Base-by-base conservation (phyloP, 2,888 invertebrate genomes). In the Pheosia tremula region DNA sequence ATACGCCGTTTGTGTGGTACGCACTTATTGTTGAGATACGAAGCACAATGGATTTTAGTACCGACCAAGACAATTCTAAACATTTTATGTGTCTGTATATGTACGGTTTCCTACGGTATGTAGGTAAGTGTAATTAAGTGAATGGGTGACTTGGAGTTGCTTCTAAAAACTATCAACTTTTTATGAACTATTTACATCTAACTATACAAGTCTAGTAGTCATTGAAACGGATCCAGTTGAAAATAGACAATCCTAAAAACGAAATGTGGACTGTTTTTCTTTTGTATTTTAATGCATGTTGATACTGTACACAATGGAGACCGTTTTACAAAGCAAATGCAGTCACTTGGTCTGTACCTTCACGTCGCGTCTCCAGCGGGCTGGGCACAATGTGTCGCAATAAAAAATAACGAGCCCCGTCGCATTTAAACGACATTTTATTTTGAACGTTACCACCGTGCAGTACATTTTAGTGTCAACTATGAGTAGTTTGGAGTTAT, bases 361-460 rank as follows among this genome's bases (percentile, higher is more conserved):
- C 52, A 52, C 13, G 52, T 24, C 52, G 62, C 61, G 59, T 60
- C 64, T 59, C 62, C 62, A 62, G 58, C 60, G 43, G 43, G 61
- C 62, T 47, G 9, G 47, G 11, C 64, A 75, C 65, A 72, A 67
- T 67, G 63, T 66, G 61, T 65, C 59, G 70, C 59, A 64, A 74
- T 75, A 75, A 75, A 74, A 76, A 68, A 76, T 64, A 68, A 75
- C 63, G 74, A 74, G 52, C 65, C n/a, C 60, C 61, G 66, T 63
- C 69, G 66, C 66, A 68, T 74, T 67, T 61, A 76, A 75, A 69
- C 60, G 67, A 66, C 63, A 52, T 62, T 74, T 68, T 69, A 70
- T 75, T 72, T 67, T 37, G 57, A 62, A 67, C 64, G 59, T 56
- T 65, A 64, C 63, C 68, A 60, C 62, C 60, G 47, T n/a, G 56